Evolutionary conservation across 2,797 vertebrate species (phyloP).

Genomic region (Yasuhikotakia modesta): DNA sequence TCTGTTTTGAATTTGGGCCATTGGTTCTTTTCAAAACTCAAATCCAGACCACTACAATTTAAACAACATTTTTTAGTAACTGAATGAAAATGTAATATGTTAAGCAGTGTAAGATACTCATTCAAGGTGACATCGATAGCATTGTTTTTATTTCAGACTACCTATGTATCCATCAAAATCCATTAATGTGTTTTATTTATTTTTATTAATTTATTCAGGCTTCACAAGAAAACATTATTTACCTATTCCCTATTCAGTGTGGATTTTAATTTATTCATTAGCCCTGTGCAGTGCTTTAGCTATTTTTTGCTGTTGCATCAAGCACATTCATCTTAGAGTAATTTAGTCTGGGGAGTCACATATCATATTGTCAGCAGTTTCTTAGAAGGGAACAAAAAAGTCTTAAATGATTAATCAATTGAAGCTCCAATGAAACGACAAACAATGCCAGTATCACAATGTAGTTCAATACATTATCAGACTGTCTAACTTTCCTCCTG

Average conservation of each 20-base stretch:
- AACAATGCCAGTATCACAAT: slow-evolving; percentile 38
- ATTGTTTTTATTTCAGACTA: background rate
- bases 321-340: slow-evolving; percentile 49
- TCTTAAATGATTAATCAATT: slow-evolving; percentile 60
- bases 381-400: slow-evolving; percentile 51
- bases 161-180: background rate
- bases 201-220: background rate
- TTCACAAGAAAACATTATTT: background rate
- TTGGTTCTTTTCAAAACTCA: too few relatives aligned
- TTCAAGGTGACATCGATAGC: too few relatives aligned
- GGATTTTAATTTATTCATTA: slow-evolving; percentile 55
- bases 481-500: slow-evolving; percentile 1
- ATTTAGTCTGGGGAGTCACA: slow-evolving; percentile 63
- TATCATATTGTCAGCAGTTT: slow-evolving; percentile 51
- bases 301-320: slow-evolving; percentile 65
- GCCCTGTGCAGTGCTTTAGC: slow-evolving; percentile 23
- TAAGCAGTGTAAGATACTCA: too few relatives aligned
- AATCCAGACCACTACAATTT: too few relatives aligned
- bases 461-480: slow-evolving; percentile 5
- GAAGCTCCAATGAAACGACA: slow-evolving; percentile 48
- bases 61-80: too few relatives aligned
- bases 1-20: too few relatives aligned
- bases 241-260: slow-evolving; percentile 18
- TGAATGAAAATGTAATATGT: too few relatives aligned
- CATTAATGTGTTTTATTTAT: background rate